phyloP scores from a whole-genome alignment of 92 coral and sea anemone genomes.

The Porites evermanni region DNA sequence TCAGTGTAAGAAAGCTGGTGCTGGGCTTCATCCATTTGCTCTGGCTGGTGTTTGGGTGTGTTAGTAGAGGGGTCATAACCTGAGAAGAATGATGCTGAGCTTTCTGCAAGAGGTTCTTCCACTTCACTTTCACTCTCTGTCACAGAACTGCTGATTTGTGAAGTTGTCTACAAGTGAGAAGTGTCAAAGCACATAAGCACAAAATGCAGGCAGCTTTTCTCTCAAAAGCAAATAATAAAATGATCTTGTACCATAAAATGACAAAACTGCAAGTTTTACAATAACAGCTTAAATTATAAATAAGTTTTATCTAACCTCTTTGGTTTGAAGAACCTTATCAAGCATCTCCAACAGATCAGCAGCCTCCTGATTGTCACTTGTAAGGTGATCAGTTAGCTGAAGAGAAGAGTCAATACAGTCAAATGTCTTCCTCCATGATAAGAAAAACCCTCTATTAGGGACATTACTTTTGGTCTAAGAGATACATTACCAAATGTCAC shows the following conservation, averaged over 20 bases:
- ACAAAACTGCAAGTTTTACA: not conserved
- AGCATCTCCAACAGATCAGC: slow-evolving; percentile 41
- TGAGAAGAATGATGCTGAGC: slow-evolving; percentile 60
- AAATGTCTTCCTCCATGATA: too few relatives aligned
- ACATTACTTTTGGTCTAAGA: too few relatives aligned
- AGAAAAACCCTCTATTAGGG: too few relatives aligned
- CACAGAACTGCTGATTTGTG: slow-evolving; percentile 39
- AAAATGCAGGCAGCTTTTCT: too few relatives aligned
- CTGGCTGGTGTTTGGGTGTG: slow-evolving; percentile 30
- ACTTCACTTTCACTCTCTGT: slow-evolving; percentile 54
- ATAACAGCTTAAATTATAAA: too few relatives aligned
- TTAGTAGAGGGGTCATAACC: slow-evolving; percentile 64
- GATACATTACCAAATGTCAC: too few relatives aligned
- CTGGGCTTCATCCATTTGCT: slow-evolving; percentile 1
- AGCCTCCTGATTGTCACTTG: slow-evolving; percentile 16
- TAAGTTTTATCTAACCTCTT: slow-evolving; percentile 15
- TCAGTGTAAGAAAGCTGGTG: slow-evolving; percentile 11
- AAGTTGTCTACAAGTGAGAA: not conserved
- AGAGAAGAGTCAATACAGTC: too few relatives aligned
- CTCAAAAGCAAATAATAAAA: too few relatives aligned
- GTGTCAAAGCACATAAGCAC: too few relatives aligned
- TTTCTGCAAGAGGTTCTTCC: slow-evolving; percentile 64
- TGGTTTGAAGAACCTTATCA: slow-evolving; percentile 38
- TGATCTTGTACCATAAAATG: not conserved
- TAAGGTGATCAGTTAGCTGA: slow-evolving; percentile 30